phyloP scores from a whole-genome alignment of 2,113 vertebrate genomes.

The Protobothrops mucrosquamatus region DNA sequence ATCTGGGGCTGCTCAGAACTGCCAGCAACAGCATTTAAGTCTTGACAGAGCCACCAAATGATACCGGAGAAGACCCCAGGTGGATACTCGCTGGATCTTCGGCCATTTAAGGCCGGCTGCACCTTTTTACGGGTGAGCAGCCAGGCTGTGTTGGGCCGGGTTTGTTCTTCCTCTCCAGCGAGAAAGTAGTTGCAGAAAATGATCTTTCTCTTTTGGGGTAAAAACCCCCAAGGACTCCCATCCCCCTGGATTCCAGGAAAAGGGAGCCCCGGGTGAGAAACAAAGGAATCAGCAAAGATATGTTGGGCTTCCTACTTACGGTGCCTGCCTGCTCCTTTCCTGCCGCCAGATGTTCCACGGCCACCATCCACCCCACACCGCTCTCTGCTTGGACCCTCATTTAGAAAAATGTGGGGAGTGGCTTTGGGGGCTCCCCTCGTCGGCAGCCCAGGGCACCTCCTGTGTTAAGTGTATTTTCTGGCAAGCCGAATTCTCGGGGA shows the following conservation, averaged over 20 bases:
- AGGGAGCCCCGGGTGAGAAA: neutral
- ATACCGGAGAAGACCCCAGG: neutral
- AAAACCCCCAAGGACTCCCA: slow-evolving; percentile 7
- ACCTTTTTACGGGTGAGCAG: no score
- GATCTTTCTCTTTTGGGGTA: slow-evolving; percentile 28
- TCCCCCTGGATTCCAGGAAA: neutral
- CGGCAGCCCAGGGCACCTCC: neutral
- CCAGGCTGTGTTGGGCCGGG: neutral
- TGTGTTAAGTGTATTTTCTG: neutral
- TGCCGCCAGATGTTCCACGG: neutral
- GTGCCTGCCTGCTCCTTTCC: neutral
- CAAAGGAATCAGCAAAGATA: slow-evolving; percentile 4
- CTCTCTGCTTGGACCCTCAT: neutral
- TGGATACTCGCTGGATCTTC: neutral
- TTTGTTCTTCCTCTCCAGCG: neutral
- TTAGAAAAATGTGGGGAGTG: neutral
- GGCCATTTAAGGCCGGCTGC: neutral
- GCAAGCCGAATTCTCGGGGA: neutral
- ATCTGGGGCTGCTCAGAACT: neutral
- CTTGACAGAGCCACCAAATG: neutral
- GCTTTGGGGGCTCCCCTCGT: no score
- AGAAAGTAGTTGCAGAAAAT: neutral
- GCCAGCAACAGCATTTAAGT: neutral
- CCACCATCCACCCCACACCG: neutral
- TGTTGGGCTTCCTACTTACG: neutral